Evolutionary conservation across 1,140 invertebrate species (phyloP).

Genomic region (Reticulitermes speratus): DNA sequence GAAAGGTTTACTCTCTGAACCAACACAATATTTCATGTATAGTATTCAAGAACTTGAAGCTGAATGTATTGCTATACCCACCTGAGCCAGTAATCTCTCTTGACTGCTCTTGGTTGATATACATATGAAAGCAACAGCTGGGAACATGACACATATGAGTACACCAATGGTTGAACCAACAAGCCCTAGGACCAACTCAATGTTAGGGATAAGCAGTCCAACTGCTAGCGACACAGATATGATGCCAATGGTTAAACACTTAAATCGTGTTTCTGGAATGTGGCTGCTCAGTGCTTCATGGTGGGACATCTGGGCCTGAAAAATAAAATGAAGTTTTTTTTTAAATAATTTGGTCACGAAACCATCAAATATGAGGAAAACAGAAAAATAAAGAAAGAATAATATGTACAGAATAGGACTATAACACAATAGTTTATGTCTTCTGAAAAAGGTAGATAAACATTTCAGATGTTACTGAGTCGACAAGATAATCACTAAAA

Average conservation of each 20-base stretch:
- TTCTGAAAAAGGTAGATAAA: too few species aligned
- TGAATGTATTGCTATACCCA: conserved; percentile 36
- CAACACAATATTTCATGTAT: neutral
- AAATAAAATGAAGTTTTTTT: conserved; percentile 21
- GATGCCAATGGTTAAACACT: conserved; percentile 74
- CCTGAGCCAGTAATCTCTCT: conserved; percentile 50
- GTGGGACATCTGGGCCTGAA: conserved; percentile 47
- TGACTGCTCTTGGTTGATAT: conserved; percentile 50
- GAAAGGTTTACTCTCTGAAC: neutral
- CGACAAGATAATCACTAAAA: too few species aligned
- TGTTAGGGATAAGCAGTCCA: conserved; percentile 79
- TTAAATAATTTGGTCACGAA: too few species aligned
- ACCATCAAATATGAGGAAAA: too few species aligned
- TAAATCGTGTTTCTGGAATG: conserved; percentile 79
- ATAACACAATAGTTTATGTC: too few species aligned
- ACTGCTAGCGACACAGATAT: conserved; percentile 71
- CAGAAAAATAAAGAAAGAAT: too few species aligned
- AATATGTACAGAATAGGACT: too few species aligned
- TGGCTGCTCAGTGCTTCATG: conserved; percentile 55
- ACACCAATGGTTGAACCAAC: conserved; percentile 93
- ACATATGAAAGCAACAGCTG: conserved; percentile 64
- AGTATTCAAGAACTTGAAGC: neutral
- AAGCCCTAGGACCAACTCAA: conserved; percentile 89
- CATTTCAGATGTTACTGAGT: too few species aligned
- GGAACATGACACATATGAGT: conserved; percentile 90